phyloP scores from a whole-genome alignment of 2,888 invertebrate species.

The Cataglyphis altisquamis region DNA sequence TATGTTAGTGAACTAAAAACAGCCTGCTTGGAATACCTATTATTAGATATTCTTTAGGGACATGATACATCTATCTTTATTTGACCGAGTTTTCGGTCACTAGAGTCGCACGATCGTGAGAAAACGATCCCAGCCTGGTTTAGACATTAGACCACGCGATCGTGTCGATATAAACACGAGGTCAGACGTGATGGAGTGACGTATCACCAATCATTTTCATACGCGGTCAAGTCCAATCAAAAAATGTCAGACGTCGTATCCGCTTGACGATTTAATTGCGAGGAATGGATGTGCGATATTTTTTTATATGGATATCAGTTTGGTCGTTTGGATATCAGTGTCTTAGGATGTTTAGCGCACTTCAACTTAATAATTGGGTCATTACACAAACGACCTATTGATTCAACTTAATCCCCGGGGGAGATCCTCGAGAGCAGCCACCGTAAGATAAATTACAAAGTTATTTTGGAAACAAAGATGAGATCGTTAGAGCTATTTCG shows the following conservation, averaged over 20 bases:
- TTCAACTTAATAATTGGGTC: slow-evolving; percentile 73
- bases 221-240: slow-evolving; percentile 39
- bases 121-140: slow-evolving; percentile 12
- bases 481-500: slow-evolving; percentile 21
- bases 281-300: slow-evolving; percentile 15
- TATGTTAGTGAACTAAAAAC: slow-evolving; percentile 26
- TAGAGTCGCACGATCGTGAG: slow-evolving; percentile 26
- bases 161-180: slow-evolving; percentile 14
- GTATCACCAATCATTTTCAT: slow-evolving; percentile 11
- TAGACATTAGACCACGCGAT: slow-evolving; percentile 39
- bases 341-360: slow-evolving; percentile 15
- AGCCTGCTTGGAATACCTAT: slow-evolving; percentile 13
- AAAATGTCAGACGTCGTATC: slow-evolving; percentile 40
- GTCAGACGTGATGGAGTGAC: slow-evolving; percentile 29
- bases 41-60: slow-evolving; percentile 30
- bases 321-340: neutral
- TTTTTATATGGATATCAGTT: slow-evolving; percentile 4
- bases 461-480: slow-evolving; percentile 24
- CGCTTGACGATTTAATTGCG: slow-evolving; percentile 34
- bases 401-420: slow-evolving; percentile 68
- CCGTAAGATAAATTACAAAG: slow-evolving; percentile 39
- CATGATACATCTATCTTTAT: slow-evolving; percentile 17
- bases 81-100: slow-evolving; percentile 14
- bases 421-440: slow-evolving; percentile 44
- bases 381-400: slow-evolving; percentile 68